Conservation (phyloP, 2,888 invertebrate species). For the Apotomis capreana region DNA sequence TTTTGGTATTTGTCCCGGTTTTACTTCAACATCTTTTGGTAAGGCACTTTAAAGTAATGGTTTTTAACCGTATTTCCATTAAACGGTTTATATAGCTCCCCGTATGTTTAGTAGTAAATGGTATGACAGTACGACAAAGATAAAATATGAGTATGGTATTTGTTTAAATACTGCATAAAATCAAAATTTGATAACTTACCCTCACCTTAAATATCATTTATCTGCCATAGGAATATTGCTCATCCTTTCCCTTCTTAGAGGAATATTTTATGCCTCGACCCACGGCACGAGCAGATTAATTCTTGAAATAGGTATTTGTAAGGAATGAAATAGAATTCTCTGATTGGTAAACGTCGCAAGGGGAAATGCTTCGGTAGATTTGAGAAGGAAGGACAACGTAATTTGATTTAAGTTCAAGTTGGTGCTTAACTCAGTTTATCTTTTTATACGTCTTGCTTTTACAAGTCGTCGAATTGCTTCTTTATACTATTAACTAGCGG, state of each 20-base stretch:
- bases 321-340: constrained; percentile 23
- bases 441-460: constrained; percentile 22
- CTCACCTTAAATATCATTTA: constrained; percentile 17
- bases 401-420: constrained; percentile 27
- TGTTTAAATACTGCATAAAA: background rate
- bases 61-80: no score
- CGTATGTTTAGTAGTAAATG: no score
- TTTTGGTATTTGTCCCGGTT: no score
- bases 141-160: no score
- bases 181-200: background rate
- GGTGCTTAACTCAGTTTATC: constrained; percentile 13
- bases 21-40: no score
- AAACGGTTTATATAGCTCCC: no score
- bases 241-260: constrained; percentile 20
- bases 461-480: constrained; percentile 7
- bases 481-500: background rate
- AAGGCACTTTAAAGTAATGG: no score
- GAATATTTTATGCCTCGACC: constrained; percentile 30
- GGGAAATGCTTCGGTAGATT: constrained; percentile 21
- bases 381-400: constrained; percentile 31
- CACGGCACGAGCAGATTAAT: constrained; percentile 27
- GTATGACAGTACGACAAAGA: no score
- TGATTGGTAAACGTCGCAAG: constrained; percentile 24
- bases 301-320: constrained; percentile 28
- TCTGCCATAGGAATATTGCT: constrained; percentile 6